Base-by-base conservation (phyloP, 2,113 vertebrate genomes). In the Stomatorhinus ivindoensis region DNA sequence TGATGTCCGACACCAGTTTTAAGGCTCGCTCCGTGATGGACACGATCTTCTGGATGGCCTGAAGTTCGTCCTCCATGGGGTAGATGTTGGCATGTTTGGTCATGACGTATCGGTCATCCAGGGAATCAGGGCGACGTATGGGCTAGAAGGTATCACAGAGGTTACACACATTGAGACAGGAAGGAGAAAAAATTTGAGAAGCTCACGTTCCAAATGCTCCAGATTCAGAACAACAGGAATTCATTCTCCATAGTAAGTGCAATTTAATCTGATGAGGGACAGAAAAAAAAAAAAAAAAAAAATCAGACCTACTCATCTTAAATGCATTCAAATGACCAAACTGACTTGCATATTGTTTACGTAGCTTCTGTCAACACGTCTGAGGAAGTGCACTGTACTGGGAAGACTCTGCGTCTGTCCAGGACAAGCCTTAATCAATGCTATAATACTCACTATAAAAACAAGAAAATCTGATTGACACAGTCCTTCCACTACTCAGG, bases 21-120 rank as follows among this genome's bases (percentile, higher is more conserved):
- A 99, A 96, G 55, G 98, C 98, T 88, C 98, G 97, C 65, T 99
- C 98, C 10, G 98, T 99, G 92, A 99, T 97, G 19, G 98, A 99
- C 90, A 99, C 98, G 2, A 99, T 99, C 94, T 99, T 99, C 94
- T 99, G 98, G 88, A 99, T 98, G 46, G 98, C 98, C 87, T 99
- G 98, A 24, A 99, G 96, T 91, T 99, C 98, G 0, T 99, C 98
- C 88, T 99, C 98, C 3, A 97, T 98, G 44, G 98, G 98, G 93
- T 99, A 99, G 94, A 99, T 99, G 87, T 97, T 96, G 0, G 98
- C 97, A 39, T 99, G 98, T 87, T 99, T 99, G 90, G 98, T 98
- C 98, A 99, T 99, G 65, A 99, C 98, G 0, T 99, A 99, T 55
- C 98, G 97, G 91, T 99, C 98, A 53, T 99, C 98, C 53, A 97